Percentiles rank a stretch among this genome's conserved stretches.
These are phyloP conservation scores for Cyaniris semiargus DNA, from an alignment of 2,888 invertebrate species.

Conservation along the genomic window DNA sequence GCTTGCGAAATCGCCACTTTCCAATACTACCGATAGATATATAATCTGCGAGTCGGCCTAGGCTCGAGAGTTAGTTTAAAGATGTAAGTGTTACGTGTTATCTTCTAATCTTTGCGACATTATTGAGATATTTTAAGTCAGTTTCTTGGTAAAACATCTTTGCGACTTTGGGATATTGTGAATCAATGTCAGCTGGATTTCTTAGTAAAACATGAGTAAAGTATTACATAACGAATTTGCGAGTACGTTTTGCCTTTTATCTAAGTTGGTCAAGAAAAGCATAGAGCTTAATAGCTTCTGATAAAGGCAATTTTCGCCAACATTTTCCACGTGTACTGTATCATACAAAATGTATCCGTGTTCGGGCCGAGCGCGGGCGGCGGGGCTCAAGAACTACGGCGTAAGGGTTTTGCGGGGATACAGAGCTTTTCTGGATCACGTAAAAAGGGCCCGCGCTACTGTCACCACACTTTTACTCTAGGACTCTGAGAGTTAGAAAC, in stretches of 20 bases:
- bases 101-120: neutral
- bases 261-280: neutral
- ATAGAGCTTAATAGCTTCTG: neutral
- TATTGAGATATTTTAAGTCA: neutral
- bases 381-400: neutral
- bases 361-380: neutral
- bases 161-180: neutral
- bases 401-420: slow-evolving; percentile 8
- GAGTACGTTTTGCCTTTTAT: neutral
- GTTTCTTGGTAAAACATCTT: neutral
- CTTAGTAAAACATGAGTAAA: neutral
- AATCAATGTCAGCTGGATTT: neutral
- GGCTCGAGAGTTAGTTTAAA: neutral
- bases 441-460: slow-evolving; percentile 18
- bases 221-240: neutral
- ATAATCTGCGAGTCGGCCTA: neutral
- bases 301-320: neutral
- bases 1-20: neutral
- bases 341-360: neutral
- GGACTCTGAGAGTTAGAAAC: neutral
- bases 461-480: slow-evolving; percentile 15
- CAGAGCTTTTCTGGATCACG: slow-evolving; percentile 21
- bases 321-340: too few relatives aligned
- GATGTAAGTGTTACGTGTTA: neutral
- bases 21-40: slow-evolving; percentile 14